A percentile compares a stretch with the other conserved stretches of the same genome.
Conservation (phyloP, 2,797 vertebrate species). For the Neosilurus hyrtlii region DNA sequence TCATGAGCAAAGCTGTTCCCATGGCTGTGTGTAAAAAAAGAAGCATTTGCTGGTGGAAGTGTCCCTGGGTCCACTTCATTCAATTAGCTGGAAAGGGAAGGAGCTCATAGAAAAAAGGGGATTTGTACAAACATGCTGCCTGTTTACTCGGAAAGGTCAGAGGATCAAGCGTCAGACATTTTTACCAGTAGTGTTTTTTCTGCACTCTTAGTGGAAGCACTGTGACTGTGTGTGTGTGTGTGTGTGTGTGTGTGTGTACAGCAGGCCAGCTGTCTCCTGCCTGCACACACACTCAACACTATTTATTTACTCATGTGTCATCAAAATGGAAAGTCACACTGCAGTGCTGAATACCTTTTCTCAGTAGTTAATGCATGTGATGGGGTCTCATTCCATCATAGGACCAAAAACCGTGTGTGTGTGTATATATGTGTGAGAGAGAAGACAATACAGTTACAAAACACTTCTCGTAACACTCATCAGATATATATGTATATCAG, state of each 20-base stretch:
- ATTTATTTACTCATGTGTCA: constrained; percentile 54
- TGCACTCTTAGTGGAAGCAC: not conserved
- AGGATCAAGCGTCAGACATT: not conserved
- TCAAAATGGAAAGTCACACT: constrained; percentile 50
- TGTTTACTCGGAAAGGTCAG: constrained; percentile 16
- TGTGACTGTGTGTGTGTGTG: not conserved
- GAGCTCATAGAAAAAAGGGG: not conserved
- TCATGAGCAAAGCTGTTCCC: constrained; percentile 35
- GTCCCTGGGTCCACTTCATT: not conserved
- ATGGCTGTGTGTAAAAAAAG: not conserved
- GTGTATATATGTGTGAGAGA: constrained; percentile 11
- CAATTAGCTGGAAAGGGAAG: not conserved
- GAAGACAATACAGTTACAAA: not conserved
- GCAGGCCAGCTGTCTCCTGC: constrained; percentile 26
- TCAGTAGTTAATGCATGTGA: constrained; percentile 44
- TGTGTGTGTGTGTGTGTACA: constrained; percentile 23
- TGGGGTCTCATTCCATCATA: constrained; percentile 9
- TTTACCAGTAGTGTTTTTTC: constrained; percentile 10
- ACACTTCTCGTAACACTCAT: constrained; percentile 1
- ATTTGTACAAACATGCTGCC: constrained; percentile 8
- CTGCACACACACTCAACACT: constrained; percentile 39
- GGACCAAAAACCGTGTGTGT: not conserved
- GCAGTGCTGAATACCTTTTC: constrained; percentile 53
- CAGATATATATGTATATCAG: not conserved
- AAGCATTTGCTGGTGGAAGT: not conserved